A percentile compares a stretch with the other conserved stretches of the same genome.
Evolutionary conservation across 2,113 vertebrate genomes (phyloP).

Genomic region (Fukomys damarensis): DNA sequence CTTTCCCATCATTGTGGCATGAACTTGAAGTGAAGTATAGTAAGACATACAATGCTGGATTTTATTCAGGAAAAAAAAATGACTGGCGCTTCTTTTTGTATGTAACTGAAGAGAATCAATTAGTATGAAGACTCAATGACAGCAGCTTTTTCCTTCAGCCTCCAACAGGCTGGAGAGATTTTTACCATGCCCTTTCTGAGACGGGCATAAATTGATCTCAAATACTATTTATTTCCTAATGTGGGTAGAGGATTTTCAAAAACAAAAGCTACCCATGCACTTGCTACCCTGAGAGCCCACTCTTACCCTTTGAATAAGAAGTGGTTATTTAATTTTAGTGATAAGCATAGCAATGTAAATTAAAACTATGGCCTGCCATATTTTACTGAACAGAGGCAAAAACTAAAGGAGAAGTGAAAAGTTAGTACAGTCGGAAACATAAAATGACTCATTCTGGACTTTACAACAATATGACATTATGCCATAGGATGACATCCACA

Average conservation of each 20-base stretch:
- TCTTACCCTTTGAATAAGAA: background rate
- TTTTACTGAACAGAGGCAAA: background rate
- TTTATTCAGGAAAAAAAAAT: background rate
- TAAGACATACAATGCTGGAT: background rate
- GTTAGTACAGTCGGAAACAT: background rate
- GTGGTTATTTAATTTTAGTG: background rate
- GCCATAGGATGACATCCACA: background rate
- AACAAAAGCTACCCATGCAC: background rate
- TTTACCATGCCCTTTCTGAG: background rate
- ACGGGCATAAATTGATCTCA: background rate
- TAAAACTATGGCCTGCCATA: background rate
- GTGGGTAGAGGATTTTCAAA: background rate
- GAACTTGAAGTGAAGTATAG: background rate
- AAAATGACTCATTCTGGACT: background rate
- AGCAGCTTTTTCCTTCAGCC: background rate
- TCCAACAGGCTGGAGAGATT: background rate
- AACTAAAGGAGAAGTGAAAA: background rate
- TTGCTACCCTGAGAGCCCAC: background rate
- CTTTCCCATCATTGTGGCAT: background rate
- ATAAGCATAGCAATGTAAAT: background rate
- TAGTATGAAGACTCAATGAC: too few species aligned
- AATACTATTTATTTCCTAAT: background rate
- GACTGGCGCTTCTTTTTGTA: background rate
- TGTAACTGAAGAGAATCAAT: background rate
- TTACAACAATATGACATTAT: background rate